Percentiles rank a stretch among this genome's conserved stretches.
phyloP scores from a whole-genome alignment of 2,888 invertebrate species.

The Eupsilia transversa region DNA sequence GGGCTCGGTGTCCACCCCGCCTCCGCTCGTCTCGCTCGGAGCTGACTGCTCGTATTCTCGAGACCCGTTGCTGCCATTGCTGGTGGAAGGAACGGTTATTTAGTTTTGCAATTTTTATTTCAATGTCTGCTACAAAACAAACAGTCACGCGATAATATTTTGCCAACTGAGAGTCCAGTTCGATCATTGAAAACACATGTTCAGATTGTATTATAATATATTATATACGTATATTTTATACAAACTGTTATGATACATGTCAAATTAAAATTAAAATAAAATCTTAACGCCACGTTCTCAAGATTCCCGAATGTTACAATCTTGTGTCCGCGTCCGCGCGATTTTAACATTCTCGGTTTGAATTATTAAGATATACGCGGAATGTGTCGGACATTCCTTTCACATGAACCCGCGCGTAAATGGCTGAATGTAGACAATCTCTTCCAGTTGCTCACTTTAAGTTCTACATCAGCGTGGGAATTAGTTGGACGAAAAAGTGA shows the following conservation, averaged over 20 bases:
- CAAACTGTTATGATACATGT: not conserved
- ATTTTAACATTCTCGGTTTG: conserved; percentile 12
- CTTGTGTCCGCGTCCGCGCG: not conserved
- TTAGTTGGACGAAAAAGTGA: conserved; percentile 44
- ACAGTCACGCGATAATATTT: not conserved
- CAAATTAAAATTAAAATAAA: conserved; percentile 2
- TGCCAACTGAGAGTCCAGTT: not conserved
- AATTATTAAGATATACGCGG: conserved; percentile 25
- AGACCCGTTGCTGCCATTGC: conserved; percentile 85
- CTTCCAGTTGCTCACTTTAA: conserved; percentile 31
- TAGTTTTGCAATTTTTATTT: not conserved
- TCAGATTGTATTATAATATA: not conserved
- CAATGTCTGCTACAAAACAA: not conserved
- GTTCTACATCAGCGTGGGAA: conserved; percentile 41
- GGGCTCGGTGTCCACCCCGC: conserved; percentile 75
- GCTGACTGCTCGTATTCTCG: conserved; percentile 87
- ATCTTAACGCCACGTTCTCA: conserved; percentile 1
- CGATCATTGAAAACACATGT: not conserved
- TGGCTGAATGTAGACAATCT: conserved; percentile 32
- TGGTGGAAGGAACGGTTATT: conserved; percentile 62
- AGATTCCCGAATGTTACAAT: conserved; percentile 14
- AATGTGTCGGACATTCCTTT: conserved; percentile 34
- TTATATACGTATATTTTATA: too few species aligned
- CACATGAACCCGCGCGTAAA: conserved; percentile 17
- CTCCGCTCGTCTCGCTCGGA: conserved; percentile 85